phyloP scores from a whole-genome alignment of 2,888 invertebrate species.

The Netelia inedita region DNA sequence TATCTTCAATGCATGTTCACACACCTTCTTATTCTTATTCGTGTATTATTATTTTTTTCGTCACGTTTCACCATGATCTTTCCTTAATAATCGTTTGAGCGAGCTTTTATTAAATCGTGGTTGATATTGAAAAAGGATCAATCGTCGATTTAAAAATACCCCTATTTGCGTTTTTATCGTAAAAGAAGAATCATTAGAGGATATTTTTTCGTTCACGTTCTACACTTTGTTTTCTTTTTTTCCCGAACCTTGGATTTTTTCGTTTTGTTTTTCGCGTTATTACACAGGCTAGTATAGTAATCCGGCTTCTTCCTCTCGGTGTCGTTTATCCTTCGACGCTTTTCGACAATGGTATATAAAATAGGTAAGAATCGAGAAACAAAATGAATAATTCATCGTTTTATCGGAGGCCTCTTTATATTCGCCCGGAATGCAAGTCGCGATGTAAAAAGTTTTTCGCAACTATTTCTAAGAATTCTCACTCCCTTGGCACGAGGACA shows the following conservation, averaged over 20 bases:
- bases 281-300: constrained; percentile 60
- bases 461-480: constrained; percentile 24
- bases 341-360: constrained; percentile 73
- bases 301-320: constrained; percentile 67
- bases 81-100: constrained; percentile 68
- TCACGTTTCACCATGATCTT: constrained; percentile 56
- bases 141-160: constrained; percentile 44
- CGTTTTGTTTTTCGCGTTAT: constrained; percentile 33
- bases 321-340: constrained; percentile 74
- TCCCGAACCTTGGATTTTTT: constrained; percentile 31
- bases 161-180: constrained; percentile 13
- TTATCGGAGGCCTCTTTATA: constrained; percentile 65
- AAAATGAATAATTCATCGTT: constrained; percentile 46
- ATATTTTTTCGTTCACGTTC: constrained; percentile 28
- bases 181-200: constrained; percentile 46
- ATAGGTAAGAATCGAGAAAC: constrained; percentile 56
- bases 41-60: constrained; percentile 43
- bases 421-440: constrained; percentile 73
- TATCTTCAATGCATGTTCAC: constrained; percentile 72
- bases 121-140: constrained; percentile 47
- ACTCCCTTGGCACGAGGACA: constrained; percentile 40
- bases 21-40: constrained; percentile 58
- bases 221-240: constrained; percentile 15
- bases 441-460: background rate
- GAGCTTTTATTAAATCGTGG: constrained; percentile 56